These are phyloP conservation scores for Dermochelys coriacea DNA, from an alignment of 2,797 vertebrate species.

Conservation along the genomic window DNA sequence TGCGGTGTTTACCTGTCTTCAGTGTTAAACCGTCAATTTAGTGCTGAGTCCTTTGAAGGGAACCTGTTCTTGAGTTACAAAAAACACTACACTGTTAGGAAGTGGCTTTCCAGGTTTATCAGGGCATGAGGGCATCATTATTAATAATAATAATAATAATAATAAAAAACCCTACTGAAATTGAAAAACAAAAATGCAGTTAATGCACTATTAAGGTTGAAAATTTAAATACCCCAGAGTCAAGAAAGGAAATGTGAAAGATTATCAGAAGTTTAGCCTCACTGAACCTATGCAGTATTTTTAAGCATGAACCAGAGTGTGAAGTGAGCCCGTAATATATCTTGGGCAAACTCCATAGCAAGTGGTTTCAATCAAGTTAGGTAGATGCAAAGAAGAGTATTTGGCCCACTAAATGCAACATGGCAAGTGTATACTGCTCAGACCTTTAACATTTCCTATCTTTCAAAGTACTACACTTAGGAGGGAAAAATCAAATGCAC, in stretches of 20 bases:
- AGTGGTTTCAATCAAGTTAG: not conserved
- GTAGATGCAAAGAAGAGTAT: not conserved
- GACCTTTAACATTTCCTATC: not conserved
- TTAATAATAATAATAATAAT: not conserved
- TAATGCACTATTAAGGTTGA: slow-evolving; percentile 20
- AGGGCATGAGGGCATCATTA: not conserved
- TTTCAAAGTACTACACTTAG: not conserved
- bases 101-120: not conserved
- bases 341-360: not conserved
- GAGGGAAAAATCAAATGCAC: not conserved
- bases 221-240: not conserved
- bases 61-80: not conserved
- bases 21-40: not conserved
- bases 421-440: not conserved
- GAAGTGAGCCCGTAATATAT: not conserved
- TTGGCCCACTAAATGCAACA: not conserved
- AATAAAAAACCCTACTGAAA: not conserved
- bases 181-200: slow-evolving; percentile 16
- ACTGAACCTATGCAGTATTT: not conserved
- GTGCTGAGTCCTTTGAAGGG: not conserved
- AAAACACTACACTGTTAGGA: not conserved
- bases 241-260: not conserved
- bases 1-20: not conserved
- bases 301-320: not conserved
- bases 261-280: not conserved